Conservation (phyloP, 2,888 invertebrate genomes). For the Leucophenga maculata region DNA sequence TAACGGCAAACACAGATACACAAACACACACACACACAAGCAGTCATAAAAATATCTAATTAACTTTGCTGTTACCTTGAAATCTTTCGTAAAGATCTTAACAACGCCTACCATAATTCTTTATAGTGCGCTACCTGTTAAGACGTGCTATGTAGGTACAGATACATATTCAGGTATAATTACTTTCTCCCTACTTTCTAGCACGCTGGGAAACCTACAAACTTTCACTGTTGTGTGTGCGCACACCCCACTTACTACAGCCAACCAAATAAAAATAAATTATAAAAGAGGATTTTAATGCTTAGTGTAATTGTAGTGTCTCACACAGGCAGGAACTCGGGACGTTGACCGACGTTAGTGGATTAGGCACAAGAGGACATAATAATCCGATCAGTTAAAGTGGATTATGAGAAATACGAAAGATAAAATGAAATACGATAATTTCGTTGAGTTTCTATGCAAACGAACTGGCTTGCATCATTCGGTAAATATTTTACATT, state of each 20-base stretch:
- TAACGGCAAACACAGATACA: conserved; percentile 33
- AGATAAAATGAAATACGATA: conserved; percentile 46
- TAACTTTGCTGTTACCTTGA: conserved; percentile 32
- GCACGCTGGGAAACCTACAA: too few species aligned
- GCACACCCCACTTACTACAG: too few species aligned
- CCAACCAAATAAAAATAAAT: too few species aligned
- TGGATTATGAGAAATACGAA: conserved; percentile 46
- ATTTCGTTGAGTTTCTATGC: background rate
- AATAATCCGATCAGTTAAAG: conserved; percentile 25
- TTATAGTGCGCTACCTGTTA: background rate
- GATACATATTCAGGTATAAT: conserved; percentile 11
- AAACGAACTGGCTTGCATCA: too few species aligned
- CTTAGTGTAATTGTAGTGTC: too few species aligned
- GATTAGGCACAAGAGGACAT: conserved; percentile 56
- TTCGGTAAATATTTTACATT: too few species aligned
- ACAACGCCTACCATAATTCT: conserved; percentile 7
- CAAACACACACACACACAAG: background rate
- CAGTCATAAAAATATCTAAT: background rate
- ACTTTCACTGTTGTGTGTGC: too few species aligned
- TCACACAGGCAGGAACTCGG: too few species aligned
- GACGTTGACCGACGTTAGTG: conserved; percentile 18
- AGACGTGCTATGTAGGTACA: conserved; percentile 17
- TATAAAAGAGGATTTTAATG: too few species aligned
- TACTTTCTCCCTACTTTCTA: too few species aligned
- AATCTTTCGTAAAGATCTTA: conserved; percentile 50